Base-by-base conservation (phyloP, 2,888 invertebrate species). In the Drosophila glabriapex region DNA sequence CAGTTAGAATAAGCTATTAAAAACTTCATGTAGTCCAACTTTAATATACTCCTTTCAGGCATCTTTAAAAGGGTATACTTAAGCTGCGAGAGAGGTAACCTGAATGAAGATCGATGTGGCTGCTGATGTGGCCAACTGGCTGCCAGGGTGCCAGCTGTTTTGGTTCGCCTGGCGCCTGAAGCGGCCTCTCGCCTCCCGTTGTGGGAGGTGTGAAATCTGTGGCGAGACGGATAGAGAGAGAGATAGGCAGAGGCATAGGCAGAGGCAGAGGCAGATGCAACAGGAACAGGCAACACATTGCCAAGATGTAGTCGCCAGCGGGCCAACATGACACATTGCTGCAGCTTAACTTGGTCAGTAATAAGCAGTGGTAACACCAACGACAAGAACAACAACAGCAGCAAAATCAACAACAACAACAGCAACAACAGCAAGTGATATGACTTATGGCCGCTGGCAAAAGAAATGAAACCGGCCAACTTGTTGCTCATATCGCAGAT, bases 341-440 rank as follows among this genome's bases (percentile, higher is more conserved):
- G 87, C 81, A 79, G 72, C 75, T 82, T 80, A 86, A 86, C 85
- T 89, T 89, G 89, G 86, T 82, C 87, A 87, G 75, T 81, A 82
- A 82, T 79, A 81, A 81, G 68, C 71, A 41, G 52, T 49, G 62
- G 61, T 41, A 54, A 60, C 69, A 65, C 12, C 53, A 39, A 25
- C 43, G 22, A 43, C 54, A 60, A 52, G 14, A 54, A 10, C 16
- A 25, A 33, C 52, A 33, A 4, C 67, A 35, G 50, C 50, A 62
- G 60, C 46, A 49, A 59, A 64, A 61, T 2, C 41, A 35, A 39
- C 39, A 55, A 33, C 52, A 55, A 46, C 53, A 53, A 19, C 62
- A 41, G 25, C 59, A 54, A 14, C 55, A 41, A 31, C 67, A 61
- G 39, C 68, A 80, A 76, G 65, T 80, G 68, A 79, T 80, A 85